phyloP scores from a whole-genome alignment of 2,797 vertebrate genomes.

The Mallotus villosus region DNA sequence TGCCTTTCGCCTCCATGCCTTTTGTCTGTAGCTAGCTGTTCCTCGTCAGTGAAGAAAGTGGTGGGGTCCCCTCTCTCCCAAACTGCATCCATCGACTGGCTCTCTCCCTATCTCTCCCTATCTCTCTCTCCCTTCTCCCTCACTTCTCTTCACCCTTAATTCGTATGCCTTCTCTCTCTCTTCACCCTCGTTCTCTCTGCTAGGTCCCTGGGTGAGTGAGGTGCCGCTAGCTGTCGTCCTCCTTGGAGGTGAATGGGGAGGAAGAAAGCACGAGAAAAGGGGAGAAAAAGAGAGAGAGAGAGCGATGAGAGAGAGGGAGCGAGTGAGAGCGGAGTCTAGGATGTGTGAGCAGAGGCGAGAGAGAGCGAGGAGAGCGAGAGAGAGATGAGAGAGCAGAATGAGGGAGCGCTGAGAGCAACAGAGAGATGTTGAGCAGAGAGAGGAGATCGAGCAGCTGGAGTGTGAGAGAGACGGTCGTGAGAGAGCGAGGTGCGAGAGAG shows the following conservation, averaged over 20 bases:
- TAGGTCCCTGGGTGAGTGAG: conserved; percentile 32
- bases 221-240: conserved; percentile 53
- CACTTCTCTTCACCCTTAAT: conserved; percentile 20
- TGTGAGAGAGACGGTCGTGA: no score
- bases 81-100: conserved; percentile 75
- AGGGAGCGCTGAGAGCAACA: no score
- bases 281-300: no score
- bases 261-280: background rate
- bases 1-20: conserved; percentile 76
- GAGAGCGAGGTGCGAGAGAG: conserved; percentile 1
- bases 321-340: no score
- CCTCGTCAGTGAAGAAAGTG: conserved; percentile 66
- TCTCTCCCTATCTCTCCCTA: conserved; percentile 28
- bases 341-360: no score
- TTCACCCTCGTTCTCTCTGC: conserved; percentile 22
- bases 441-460: background rate
- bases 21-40: conserved; percentile 50
- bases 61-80: conserved; percentile 63
- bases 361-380: background rate
- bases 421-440: background rate
- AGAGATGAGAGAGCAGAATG: conserved; percentile 6
- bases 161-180: conserved; percentile 15
- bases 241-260: background rate
- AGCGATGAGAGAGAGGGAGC: conserved; percentile 21
- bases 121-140: conserved; percentile 16